Evolutionary conservation across 1,140 invertebrate genomes (phyloP), one percentile per base, ranked within the genome.

Genomic region (Globodera ellingtonae): DNA sequence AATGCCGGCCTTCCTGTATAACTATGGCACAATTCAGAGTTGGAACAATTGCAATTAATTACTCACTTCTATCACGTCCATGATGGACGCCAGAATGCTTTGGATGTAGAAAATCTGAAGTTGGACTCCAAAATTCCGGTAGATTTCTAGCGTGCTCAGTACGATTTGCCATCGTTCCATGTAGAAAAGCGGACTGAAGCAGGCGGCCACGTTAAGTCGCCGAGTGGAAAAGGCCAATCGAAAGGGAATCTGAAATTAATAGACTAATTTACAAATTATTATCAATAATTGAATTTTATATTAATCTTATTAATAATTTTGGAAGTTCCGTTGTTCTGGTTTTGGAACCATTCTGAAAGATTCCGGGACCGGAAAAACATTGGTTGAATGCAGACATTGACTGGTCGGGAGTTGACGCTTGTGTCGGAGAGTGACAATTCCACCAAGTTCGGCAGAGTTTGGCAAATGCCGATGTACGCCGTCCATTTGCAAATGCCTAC

Each of bases 21-120:
- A 75, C 86, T 81, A 56, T 67, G 79, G 21, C 10, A 70, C 67
- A 35, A 35, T 6, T 70, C 15, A 9, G 10, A 5, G 24, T 74
- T 15, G 18, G 24, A 24, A 59, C 52, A 67, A 74, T 62, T 8
- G 52, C 24, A 50, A 50, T 3, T 18, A 74, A 46, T 59, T 74
- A 21, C 44, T 35, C 72, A 81, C 79, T 52, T 78, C 59, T 18
- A 81, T 47, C 6, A 81, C 66, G 15, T 75, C 83, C 65, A 83
- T 79, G 15, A 81, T 77, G 47, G 69, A 24, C 0, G 65, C 56
- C 9, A 86, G n/a, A 76, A 86, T 86, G 48, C 85, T 87, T 70
- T 88, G 84, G 59, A 86, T 72, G 71, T 86, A 86, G 81, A 86
- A 86, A 18, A 86, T 79, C 67, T 88, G 86, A 35, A 88, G 35